These are phyloP conservation scores for Diarsia brunnea DNA, from an alignment of 2,888 invertebrate genomes.

Conservation along the genomic window DNA sequence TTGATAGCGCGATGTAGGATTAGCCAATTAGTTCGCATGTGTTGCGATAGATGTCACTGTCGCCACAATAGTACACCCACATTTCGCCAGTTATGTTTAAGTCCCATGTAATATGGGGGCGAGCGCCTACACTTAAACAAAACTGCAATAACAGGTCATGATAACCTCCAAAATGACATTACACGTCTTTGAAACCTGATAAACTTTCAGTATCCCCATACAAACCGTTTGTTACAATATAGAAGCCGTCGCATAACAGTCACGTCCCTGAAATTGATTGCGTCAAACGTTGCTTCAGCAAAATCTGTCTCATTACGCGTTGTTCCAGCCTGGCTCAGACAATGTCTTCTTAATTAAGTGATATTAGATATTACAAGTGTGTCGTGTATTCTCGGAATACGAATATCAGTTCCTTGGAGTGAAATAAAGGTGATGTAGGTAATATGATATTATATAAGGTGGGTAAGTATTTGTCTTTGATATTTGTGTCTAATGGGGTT, in stretches of 20 bases:
- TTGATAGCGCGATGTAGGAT: no score
- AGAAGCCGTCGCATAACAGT: slow-evolving; percentile 4
- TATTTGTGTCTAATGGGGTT: not conserved
- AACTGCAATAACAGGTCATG: no score
- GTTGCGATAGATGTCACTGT: no score
- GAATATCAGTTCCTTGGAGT: slow-evolving; percentile 25
- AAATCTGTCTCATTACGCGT: slow-evolving; percentile 48
- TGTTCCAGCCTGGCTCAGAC: slow-evolving; percentile 38
- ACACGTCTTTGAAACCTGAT: not conserved
- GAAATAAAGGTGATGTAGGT: slow-evolving; percentile 15
- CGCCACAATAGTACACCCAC: no score
- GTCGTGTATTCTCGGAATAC: slow-evolving; percentile 37
- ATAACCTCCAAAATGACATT: not conserved
- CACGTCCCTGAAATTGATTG: slow-evolving; percentile 50
- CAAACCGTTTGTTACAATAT: not conserved
- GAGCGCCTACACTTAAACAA: no score
- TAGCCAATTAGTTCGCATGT: no score
- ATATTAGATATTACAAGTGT: slow-evolving; percentile 57
- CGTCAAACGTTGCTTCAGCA: slow-evolving; percentile 41
- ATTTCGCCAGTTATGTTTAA: no score
- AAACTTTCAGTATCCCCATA: slow-evolving; percentile 7
- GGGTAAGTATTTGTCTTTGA: not conserved
- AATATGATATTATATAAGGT: slow-evolving; percentile 24
- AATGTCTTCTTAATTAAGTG: slow-evolving; percentile 55
- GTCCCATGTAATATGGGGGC: no score